Base-by-base conservation (phyloP, 1,140 invertebrate genomes). In the Berghia stephanieae region DNA sequence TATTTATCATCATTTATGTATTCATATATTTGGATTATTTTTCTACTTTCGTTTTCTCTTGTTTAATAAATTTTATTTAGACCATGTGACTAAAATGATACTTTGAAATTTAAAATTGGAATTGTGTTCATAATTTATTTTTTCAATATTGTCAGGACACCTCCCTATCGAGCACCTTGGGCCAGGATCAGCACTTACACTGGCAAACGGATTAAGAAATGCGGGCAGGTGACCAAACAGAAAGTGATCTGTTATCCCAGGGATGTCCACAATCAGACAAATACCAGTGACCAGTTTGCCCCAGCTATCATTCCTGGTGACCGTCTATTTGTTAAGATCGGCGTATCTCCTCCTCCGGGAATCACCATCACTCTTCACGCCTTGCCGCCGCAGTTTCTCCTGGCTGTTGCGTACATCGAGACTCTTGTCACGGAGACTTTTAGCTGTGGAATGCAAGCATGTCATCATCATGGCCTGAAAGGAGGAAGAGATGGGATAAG, bases 341-440 rank as follows among this genome's bases (percentile, higher is more conserved):
- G 86, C 27, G 84, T 88, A 21, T 87, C 86, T 5, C 86, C 87
- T 36, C 83, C 86, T n/a, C 87, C 88, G 5, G 87, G 88, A 1
- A 72, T 86, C 36, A 83, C 83, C 16, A 68, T 89, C 38, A 87
- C 84, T 2, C 80, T 89, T 8, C 88, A 89, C 78, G 86, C 82
- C 2, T 78, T 89, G 6, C 87, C 88, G 5, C 82, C 86, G 6
- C 86, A 89, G 79, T 87, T 89, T 71, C 83, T 88, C 43, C 77
- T 89, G 71, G 86, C 88, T 10, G 69, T 88, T 44, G 83, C 88
- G 18, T 89, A 88, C 79, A 83, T 89, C 27, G 88, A 89, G 81
- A 87, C 85, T 18, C 77, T 88, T 16, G 83, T 88, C 49, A 84
- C 83, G 8, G 84, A 88, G 70, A 83, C 79, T 27, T 83, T 84